phyloP scores from a whole-genome alignment of 2,113 vertebrate genomes.

The Calidris pugnax region DNA sequence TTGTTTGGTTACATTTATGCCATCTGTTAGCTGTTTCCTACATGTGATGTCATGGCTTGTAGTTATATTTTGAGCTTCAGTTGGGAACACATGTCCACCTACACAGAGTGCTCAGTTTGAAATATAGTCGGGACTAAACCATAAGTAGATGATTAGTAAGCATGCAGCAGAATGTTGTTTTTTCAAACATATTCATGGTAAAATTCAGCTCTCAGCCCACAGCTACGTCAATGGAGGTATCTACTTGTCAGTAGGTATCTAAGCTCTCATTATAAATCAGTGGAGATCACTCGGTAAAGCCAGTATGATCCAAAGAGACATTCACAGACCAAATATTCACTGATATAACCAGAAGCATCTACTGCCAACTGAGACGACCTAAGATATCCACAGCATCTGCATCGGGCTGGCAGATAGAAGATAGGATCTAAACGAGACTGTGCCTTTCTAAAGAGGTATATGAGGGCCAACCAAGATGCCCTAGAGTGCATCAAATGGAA shows the following conservation, averaged over 20 bases:
- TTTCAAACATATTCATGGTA: neutral
- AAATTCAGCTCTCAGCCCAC: neutral
- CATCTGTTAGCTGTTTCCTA: conserved; percentile 27
- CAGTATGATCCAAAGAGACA: neutral
- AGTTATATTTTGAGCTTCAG: conserved; percentile 8
- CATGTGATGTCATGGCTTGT: neutral
- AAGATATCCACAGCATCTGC: neutral
- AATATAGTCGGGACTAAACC: neutral
- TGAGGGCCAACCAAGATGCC: neutral
- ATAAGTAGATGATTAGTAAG: neutral
- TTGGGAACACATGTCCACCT: conserved; percentile 15
- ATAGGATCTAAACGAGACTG: neutral
- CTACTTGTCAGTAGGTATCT: neutral
- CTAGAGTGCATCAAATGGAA: neutral
- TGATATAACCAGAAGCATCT: neutral
- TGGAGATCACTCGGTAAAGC: neutral
- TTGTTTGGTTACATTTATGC: neutral
- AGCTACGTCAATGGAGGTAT: neutral
- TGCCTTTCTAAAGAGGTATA: neutral
- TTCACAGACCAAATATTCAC: neutral
- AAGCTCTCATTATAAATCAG: conserved; percentile 8
- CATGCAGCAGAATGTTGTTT: neutral
- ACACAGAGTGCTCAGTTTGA: neutral
- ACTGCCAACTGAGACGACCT: neutral
- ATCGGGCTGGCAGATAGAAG: neutral